Evolutionary conservation across 2,888 invertebrate genomes (phyloP).

Genomic region (Cordilura impudica): DNA sequence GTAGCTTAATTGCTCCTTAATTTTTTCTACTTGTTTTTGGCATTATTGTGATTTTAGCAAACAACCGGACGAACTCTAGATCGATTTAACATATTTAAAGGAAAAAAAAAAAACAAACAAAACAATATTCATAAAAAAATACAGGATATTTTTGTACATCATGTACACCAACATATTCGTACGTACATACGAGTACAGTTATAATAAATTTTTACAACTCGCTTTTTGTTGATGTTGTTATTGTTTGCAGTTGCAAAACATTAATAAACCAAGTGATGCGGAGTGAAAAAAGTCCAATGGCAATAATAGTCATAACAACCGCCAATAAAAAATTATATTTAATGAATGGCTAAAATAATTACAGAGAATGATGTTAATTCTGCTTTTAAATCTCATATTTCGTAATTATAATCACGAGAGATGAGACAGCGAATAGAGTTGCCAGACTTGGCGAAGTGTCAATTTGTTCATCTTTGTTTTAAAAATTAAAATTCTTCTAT

Average conservation of each 20-base stretch:
- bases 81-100: no score
- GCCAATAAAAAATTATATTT: background rate
- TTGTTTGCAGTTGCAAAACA: background rate
- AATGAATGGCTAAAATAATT: slow-evolving; percentile 22
- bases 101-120: no score
- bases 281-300: background rate
- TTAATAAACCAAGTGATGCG: slow-evolving; percentile 22
- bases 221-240: background rate
- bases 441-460: no score
- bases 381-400: slow-evolving; percentile 2
- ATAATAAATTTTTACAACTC: background rate
- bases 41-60: no score
- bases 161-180: background rate
- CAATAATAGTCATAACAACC: background rate
- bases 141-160: no score
- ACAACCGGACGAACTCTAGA: no score
- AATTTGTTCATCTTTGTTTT: no score
- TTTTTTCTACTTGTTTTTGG: no score
- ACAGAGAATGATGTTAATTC: slow-evolving; percentile 24
- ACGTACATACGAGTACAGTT: background rate
- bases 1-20: no score
- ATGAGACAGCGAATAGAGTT: no score
- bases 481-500: no score
- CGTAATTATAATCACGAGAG: background rate
- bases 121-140: no score